Evolutionary conservation across 92 coral and sea anemone species (phyloP), one percentile per base, ranked within the genome.

Genomic region (Siderastrea radians): DNA sequence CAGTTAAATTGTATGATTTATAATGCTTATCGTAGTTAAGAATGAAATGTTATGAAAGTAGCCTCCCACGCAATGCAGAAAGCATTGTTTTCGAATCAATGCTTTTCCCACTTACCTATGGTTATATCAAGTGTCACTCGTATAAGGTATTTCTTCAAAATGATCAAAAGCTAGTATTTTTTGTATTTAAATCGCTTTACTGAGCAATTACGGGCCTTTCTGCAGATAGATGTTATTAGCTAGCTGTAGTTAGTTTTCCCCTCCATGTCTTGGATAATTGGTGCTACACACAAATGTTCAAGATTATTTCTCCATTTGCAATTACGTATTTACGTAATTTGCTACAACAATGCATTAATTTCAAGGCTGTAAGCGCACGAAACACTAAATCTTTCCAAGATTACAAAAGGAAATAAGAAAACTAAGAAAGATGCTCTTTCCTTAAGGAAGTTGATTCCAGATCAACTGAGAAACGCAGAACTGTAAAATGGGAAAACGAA

Each of bases 311-410:
- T 46, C 69, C 58, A 48, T 57, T 71, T 79, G 19, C 50, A 68
- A 54, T 69, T 68, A 46, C 77, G 55, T 67, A 55, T 61, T 70
- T 14, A 12, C 16, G 66, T 58, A 82, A 82, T 82, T 82, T 82
- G 66, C 67, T 46, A 12, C 17, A 48, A 46, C 68, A 57, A 46
- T 57, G 69, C n/a, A 59, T 61, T 44, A 63, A 60, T 71, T 64
- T 55, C 19, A 57, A 82, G 6, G 77, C 54, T 26, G 17, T n/a
- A 1, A 82, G 49, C 57, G 66, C 77, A 58, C 43, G 68, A 44
- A 10, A 12, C 48, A 46, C 47, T 58, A 14, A 8, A 17, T n/a
- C 38, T 10, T 66, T 26, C 49, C 17, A 19, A 12, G 8, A 46
- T 8, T 26, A 43, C 4, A 9, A 52, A 13, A 15, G 3, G 11